Percentiles rank a stretch among this genome's conserved stretches.
Evolutionary conservation across 1,140 invertebrate species (phyloP).

Genomic region (Steinernema feltiae): DNA sequence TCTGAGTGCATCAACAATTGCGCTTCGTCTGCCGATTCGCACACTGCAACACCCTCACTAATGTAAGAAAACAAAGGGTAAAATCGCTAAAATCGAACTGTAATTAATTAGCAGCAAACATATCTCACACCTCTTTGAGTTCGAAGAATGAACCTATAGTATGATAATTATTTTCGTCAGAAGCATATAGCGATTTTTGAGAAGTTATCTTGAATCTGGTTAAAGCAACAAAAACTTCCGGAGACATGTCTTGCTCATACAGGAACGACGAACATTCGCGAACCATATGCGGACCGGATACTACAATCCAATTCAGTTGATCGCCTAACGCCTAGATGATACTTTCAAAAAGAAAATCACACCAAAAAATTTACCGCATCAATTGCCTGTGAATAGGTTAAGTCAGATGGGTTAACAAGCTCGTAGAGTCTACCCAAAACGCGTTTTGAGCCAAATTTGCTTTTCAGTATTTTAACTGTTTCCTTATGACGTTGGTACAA

Average conservation of each 20-base stretch:
- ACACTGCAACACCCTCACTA: not conserved
- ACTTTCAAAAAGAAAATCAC: not conserved
- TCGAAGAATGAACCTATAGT: not conserved
- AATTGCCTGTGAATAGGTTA: not conserved
- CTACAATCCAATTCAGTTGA: not conserved
- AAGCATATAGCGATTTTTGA: not conserved
- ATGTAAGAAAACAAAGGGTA: not conserved
- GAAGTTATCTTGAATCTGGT: not conserved
- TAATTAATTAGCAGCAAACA: not conserved
- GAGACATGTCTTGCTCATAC: not conserved
- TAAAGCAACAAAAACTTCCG: not conserved
- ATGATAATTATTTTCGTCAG: not conserved
- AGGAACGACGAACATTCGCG: not conserved
- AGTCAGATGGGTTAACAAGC: not conserved
- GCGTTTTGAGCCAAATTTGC: not conserved
- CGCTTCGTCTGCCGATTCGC: not conserved
- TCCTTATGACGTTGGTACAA: not conserved
- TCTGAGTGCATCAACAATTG: not conserved
- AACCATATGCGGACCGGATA: not conserved
- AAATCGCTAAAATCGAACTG: not conserved
- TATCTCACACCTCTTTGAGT: not conserved
- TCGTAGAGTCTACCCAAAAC: not conserved
- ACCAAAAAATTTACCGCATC: not conserved
- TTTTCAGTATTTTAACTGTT: not conserved
- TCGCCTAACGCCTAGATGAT: not conserved